A percentile compares a stretch with the other conserved stretches of the same genome.
phyloP scores from a whole-genome alignment of 2,113 vertebrate genomes.

The Herpailurus yagouaroundi region DNA sequence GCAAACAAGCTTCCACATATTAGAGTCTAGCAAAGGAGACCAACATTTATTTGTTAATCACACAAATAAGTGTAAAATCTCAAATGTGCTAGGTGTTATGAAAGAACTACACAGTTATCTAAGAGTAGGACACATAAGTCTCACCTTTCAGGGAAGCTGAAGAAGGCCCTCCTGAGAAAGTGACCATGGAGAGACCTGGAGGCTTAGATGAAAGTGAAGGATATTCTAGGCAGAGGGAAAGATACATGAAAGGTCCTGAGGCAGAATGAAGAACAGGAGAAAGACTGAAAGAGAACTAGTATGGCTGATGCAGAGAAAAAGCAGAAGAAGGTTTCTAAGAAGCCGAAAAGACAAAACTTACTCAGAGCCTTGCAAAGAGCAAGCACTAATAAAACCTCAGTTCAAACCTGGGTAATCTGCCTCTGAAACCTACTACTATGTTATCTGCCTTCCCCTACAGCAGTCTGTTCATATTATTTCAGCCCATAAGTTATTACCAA shows the following conservation, averaged over 20 bases:
- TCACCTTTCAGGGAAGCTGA: not conserved
- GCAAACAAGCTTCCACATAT: slow-evolving; percentile 4
- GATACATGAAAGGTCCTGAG: not conserved
- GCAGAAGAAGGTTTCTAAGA: not conserved
- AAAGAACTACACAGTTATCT: not conserved
- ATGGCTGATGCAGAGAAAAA: not conserved
- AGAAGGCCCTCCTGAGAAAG: not conserved
- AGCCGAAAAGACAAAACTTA: not conserved
- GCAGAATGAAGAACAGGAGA: not conserved
- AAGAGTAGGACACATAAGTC: not conserved
- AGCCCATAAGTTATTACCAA: not conserved
- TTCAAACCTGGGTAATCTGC: not conserved
- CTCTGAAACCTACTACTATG: not conserved
- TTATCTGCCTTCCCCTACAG: not conserved
- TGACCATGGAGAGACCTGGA: not conserved
- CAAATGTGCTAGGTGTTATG: not conserved
- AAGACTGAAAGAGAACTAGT: not conserved
- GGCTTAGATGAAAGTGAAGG: not conserved
- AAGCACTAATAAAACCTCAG: not conserved
- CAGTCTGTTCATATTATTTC: not conserved
- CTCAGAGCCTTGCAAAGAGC: not conserved
- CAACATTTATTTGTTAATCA: not conserved
- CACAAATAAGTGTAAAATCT: not conserved
- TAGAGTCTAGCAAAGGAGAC: not conserved
- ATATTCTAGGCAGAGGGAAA: not conserved